phyloP scores from a whole-genome alignment of 2,888 invertebrate species.

The Tachina fera region DNA sequence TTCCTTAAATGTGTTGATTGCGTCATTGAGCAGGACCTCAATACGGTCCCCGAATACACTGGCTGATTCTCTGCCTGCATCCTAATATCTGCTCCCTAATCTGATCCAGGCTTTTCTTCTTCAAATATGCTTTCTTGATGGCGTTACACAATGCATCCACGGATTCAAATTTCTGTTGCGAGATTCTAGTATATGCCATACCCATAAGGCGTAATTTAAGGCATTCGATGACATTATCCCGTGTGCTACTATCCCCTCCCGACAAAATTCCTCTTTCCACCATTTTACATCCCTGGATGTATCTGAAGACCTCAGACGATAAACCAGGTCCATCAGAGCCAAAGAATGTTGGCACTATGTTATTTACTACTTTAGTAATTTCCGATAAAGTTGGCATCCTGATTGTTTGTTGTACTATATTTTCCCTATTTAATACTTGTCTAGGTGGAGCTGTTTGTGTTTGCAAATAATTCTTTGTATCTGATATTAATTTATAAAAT shows the following conservation, averaged over 20 bases:
- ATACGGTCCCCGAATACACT: not conserved
- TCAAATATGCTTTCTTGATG: not conserved
- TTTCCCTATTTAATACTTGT: not conserved
- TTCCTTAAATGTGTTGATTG: not conserved
- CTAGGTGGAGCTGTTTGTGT: not conserved
- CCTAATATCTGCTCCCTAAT: not conserved
- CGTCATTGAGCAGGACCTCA: not conserved
- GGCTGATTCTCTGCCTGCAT: not conserved
- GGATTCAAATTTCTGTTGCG: not conserved
- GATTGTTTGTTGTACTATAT: not conserved
- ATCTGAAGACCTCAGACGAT: not conserved
- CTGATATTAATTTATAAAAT: not conserved
- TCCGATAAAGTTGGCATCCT: not conserved
- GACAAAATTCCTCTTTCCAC: no score
- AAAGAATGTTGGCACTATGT: not conserved
- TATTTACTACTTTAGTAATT: not conserved
- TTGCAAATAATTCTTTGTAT: not conserved
- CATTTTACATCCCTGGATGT: not conserved
- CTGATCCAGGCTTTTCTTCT: not conserved
- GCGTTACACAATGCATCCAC: not conserved
- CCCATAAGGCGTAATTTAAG: not conserved
- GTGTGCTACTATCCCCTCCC: not conserved
- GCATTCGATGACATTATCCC: not conserved
- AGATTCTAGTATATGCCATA: not conserved
- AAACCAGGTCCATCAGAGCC: not conserved